Conservation (phyloP, 2,888 invertebrate species). For the Oscheius sp. region DNA sequence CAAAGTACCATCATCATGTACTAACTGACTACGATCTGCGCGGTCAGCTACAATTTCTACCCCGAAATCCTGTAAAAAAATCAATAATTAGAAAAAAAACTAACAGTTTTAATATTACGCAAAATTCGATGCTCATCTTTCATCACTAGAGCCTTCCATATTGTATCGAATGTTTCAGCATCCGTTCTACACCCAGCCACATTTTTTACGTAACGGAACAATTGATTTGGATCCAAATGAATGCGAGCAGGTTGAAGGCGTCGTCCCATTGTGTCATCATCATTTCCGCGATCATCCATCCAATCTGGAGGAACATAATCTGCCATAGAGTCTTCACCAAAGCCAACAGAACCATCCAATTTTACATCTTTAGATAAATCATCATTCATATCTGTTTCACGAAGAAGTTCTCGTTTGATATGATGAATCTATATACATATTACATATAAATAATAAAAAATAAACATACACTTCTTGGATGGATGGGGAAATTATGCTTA, state of each 20-base stretch:
- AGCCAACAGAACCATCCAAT: too few species aligned
- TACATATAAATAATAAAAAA: neutral
- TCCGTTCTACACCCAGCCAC: conserved; percentile 42
- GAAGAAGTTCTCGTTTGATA: conserved; percentile 26
- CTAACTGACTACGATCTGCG: conserved; percentile 10
- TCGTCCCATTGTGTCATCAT: neutral
- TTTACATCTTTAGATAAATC: neutral
- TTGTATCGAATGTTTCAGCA: conserved; percentile 45
- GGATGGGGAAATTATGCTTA: conserved; percentile 38
- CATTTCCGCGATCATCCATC: neutral
- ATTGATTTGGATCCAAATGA: conserved; percentile 1
- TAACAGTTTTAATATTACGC: conserved; percentile 43
- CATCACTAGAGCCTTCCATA: conserved; percentile 49
- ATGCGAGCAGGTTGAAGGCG: neutral
- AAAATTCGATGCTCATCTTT: conserved; percentile 50
- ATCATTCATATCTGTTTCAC: neutral
- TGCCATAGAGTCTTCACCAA: conserved; percentile 33
- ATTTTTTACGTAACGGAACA: conserved; percentile 43
- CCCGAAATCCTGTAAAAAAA: conserved; percentile 37
- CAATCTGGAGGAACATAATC: conserved; percentile 27
- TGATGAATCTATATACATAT: conserved; percentile 19
- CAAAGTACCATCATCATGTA: conserved; percentile 9
- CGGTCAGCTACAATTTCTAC: conserved; percentile 46
- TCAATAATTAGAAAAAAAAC: neutral
- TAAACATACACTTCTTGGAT: conserved; percentile 29